A percentile compares a stretch with the other conserved stretches of the same genome.
phyloP scores from a whole-genome alignment of 2,113 vertebrate genomes.

The Corydoras maculifer region DNA sequence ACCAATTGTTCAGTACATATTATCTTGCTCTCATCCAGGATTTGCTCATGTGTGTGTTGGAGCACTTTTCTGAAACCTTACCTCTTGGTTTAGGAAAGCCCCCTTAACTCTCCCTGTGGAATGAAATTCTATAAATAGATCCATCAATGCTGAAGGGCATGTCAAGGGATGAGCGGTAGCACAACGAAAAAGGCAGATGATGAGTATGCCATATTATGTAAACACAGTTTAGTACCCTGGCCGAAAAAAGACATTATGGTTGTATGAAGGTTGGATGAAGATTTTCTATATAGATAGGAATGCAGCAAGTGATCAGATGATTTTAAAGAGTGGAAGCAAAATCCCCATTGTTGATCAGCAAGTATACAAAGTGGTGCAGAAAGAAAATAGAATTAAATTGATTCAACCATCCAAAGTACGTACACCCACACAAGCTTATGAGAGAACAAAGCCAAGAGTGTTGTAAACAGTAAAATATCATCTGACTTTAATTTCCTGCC shows the following conservation, averaged over 20 bases:
- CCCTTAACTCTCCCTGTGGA: slow-evolving; percentile 37
- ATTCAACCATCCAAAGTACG: slow-evolving; percentile 18
- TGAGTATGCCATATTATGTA: neutral
- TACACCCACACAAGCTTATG: slow-evolving; percentile 8
- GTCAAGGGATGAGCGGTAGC: slow-evolving; percentile 20
- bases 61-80: slow-evolving; percentile 37
- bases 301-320: slow-evolving; percentile 14
- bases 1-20: slow-evolving; percentile 20
- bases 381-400: slow-evolving; percentile 21
- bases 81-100: slow-evolving; percentile 33
- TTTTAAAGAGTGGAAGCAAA: slow-evolving; percentile 14
- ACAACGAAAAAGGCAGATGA: slow-evolving; percentile 10
- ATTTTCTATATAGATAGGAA: neutral
- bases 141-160: slow-evolving; percentile 12
- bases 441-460: slow-evolving; percentile 2
- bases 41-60: slow-evolving; percentile 17
- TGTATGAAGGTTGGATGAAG: neutral
- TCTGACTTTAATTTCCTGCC: slow-evolving; percentile 55
- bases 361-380: neutral
- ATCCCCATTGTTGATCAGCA: neutral
- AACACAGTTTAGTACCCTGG: slow-evolving; percentile 8
- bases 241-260: neutral
- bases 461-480: slow-evolving; percentile 40
- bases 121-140: slow-evolving; percentile 40
- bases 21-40: neutral